Evolutionary conservation across 2,113 vertebrate species (phyloP).

Genomic region (Microtus ochrogaster): DNA sequence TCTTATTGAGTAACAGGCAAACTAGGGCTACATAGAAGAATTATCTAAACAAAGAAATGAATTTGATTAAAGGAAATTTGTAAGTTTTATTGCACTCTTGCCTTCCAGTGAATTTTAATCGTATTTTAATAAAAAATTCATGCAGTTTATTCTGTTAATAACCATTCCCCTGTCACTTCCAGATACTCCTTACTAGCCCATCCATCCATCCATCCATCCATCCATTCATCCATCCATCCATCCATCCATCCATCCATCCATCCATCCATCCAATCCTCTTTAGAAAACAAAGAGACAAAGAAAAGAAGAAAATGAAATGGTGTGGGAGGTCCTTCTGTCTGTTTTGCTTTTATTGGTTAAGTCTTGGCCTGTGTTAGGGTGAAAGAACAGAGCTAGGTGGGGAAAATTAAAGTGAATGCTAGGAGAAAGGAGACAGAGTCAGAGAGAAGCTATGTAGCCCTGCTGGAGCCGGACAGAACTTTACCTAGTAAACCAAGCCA

Average conservation of each 20-base stretch:
- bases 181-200: neutral
- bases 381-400: too few relatives aligned
- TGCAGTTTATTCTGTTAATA: neutral
- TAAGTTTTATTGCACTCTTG: slow-evolving; percentile 11
- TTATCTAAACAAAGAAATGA: neutral
- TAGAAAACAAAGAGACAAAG: neutral
- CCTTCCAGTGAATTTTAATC: neutral
- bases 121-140: neutral
- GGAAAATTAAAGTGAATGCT: too few relatives aligned
- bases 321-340: too few relatives aligned
- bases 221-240: neutral
- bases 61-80: neutral
- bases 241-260: neutral
- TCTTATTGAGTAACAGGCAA: neutral
- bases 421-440: too few relatives aligned
- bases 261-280: neutral
- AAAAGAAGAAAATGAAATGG: neutral
- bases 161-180: too few relatives aligned
- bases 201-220: neutral
- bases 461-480: too few relatives aligned
- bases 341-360: too few relatives aligned
- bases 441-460: too few relatives aligned
- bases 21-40: neutral
- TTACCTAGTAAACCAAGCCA: too few relatives aligned
- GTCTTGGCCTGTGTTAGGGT: too few relatives aligned